Base-by-base conservation (phyloP, 1,140 invertebrate species). In the Conopomorpha cramerella region DNA sequence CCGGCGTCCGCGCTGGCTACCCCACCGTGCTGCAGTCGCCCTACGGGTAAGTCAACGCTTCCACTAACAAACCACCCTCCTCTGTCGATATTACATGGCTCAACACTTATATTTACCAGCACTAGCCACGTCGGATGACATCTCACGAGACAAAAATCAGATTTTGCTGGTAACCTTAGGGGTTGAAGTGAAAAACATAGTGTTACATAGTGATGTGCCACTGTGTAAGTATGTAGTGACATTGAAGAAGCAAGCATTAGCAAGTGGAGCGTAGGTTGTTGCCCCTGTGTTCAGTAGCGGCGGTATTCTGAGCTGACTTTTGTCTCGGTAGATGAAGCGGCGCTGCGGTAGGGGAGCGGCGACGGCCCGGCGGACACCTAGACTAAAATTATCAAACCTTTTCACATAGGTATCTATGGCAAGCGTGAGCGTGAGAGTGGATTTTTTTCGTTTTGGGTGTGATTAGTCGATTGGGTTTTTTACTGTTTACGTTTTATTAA, bases 11-110 rank as follows among this genome's bases (percentile, higher is more conserved):
- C 36, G 77, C 86, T 39, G 86, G 86, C 34, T 88, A 88, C 54
- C 86, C 81, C 14, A 79, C 87, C 19, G 82, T 88, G 23, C 63
- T 89, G 48, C 86, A 83, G 13, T 78, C 85, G 37, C 86, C 87
- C 55, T 88, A 88, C 59, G 86, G 87, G 87, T 89, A 70, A 88
- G 86, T 87, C 7, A 17, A 16, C 30, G 26, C 34, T 27, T 38
- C 44, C 36, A 42, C 29, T 26, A 37, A 45, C n/a, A n/a, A n/a
- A n/a, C n/a, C n/a, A n/a, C n/a, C 46, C 46, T 54, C 61, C 41
- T 64, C 46, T 71, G 51, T 72, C 50, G 55, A 71, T 72, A 67
- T 76, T 72, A 54, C 60, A 67, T 72, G 62, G 62, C 60, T 67
- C 55, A 59, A 63, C 66, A 67, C 63, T 65, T 58, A 62, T 63